phyloP scores from a whole-genome alignment of 1,140 invertebrate genomes.

The Harlomillsia oculata region DNA sequence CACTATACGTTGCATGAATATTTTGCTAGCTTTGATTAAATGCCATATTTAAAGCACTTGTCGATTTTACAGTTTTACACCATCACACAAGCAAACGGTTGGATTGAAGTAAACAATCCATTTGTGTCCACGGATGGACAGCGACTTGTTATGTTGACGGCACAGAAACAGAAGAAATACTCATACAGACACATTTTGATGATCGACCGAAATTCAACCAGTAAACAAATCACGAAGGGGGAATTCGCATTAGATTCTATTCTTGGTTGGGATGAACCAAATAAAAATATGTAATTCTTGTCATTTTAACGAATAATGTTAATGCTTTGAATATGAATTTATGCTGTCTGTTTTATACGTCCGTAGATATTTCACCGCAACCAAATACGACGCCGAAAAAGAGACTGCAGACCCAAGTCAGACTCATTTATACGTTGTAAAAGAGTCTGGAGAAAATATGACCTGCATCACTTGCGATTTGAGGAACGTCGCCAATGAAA shows the following conservation, averaged over 20 bases:
- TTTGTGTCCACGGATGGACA: conserved; percentile 48
- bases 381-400: conserved; percentile 2
- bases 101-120: conserved; percentile 54
- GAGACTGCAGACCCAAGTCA: conserved; percentile 36
- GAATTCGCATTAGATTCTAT: conserved; percentile 68
- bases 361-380: conserved; percentile 42
- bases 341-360: conserved; percentile 3
- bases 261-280: conserved; percentile 61
- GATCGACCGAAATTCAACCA: conserved; percentile 43
- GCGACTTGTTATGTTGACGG: conserved; percentile 41
- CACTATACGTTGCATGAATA: too few relatives aligned
- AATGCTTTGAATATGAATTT: neutral
- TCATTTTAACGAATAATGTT: neutral
- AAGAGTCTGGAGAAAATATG: conserved; percentile 23
- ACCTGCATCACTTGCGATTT: conserved; percentile 40
- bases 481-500: conserved; percentile 32
- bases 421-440: conserved; percentile 40
- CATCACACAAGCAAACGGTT: conserved; percentile 50
- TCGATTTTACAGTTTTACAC: conserved; percentile 24
- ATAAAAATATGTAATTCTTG: conserved; percentile 54
- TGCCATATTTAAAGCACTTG: conserved; percentile 1
- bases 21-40: too few relatives aligned
- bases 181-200: conserved; percentile 51
- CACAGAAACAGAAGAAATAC: conserved; percentile 42
- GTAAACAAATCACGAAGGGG: conserved; percentile 51